Base-by-base conservation (phyloP, 1,140 invertebrate species). In the Drosophila miranda region DNA sequence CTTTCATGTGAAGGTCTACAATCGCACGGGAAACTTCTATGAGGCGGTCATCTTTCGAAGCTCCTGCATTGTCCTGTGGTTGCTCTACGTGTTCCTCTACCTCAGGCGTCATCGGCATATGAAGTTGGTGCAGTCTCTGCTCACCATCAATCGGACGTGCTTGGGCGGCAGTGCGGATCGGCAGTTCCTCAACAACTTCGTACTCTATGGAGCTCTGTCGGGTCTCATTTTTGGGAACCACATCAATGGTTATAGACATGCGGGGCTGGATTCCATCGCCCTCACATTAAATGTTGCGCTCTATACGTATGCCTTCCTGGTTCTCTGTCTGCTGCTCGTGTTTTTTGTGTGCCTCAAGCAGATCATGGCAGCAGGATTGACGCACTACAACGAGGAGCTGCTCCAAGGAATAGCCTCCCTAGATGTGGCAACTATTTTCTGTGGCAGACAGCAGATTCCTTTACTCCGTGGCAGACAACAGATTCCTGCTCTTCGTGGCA, bases 311-410 rank as follows among this genome's bases (percentile, higher is more conserved):
- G 52, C 52, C 21, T 87, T 69, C 6, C 14, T 72, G 45, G 66
- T 70, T 1, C 30, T 78, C 14, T 67, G 70, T 26, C 53, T 87
- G 8, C 43, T 87, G 7, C n/a, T 87, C 1, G 50, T 78, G n/a
- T 76, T 87, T 38, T 87, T 87, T 41, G 75, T 82, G n/a, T 72
- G 82, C 34, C 42, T 86, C 45, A 80, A 87, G 38, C 62, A 59
- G 34, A 73, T 87, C 23, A 62, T 88, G 50, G 57, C 60, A 23
- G 53, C 66, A 1, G 75, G 66, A 0, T 11, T 87, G 13, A 11
- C 16, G 0, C 48, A 78, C 7, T 72, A 50, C 26, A 86, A 87
- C 19, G 38, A 3, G 0, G 51, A 66, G 41, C 2, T 87, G 7
- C 2, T 7, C 42, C 8, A 56, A 0, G 16, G 41, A 34, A 3